Percentiles rank a stretch among this genome's conserved stretches.
Conservation (phyloP, 2,113 vertebrate genomes). For the Acrocephalus arundinaceus region DNA sequence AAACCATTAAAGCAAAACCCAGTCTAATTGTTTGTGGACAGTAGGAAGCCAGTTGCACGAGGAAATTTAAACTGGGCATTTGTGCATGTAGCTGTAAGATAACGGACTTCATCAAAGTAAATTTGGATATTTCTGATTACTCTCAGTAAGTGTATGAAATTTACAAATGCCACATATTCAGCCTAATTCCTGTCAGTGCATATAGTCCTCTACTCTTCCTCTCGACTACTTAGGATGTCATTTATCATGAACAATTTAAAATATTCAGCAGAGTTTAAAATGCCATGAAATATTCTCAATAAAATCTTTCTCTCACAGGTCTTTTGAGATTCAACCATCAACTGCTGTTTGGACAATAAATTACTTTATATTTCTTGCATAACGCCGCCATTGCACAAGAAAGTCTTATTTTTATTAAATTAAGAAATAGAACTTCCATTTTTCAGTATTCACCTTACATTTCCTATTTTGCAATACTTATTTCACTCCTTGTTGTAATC, state of each 20-base stretch:
- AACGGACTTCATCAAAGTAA: not conserved
- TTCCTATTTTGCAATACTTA: not conserved
- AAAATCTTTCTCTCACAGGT: not conserved
- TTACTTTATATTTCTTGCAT: not conserved
- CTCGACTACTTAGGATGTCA: not conserved
- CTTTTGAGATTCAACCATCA: not conserved
- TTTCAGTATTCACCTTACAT: not conserved
- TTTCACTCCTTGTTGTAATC: not conserved
- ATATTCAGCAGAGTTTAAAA: not conserved
- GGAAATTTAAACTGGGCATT: not conserved
- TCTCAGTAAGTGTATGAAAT: not conserved
- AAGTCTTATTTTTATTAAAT: not conserved
- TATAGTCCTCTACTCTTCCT: not conserved
- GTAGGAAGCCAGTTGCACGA: not conserved
- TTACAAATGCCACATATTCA: not conserved
- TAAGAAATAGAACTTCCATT: not conserved
- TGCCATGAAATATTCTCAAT: not conserved
- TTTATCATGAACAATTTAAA: not conserved
- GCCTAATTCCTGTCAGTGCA: not conserved
- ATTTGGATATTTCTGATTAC: not conserved
- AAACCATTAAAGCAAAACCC: not conserved
- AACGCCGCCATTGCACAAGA: not conserved
- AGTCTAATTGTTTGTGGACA: not conserved
- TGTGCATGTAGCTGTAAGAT: not conserved
- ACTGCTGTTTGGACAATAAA: not conserved